Percentiles rank a stretch among this genome's conserved stretches.
These are phyloP conservation scores for Cecidostiba fungosa DNA, from an alignment of 2,888 invertebrate species.

Conservation along the genomic window DNA sequence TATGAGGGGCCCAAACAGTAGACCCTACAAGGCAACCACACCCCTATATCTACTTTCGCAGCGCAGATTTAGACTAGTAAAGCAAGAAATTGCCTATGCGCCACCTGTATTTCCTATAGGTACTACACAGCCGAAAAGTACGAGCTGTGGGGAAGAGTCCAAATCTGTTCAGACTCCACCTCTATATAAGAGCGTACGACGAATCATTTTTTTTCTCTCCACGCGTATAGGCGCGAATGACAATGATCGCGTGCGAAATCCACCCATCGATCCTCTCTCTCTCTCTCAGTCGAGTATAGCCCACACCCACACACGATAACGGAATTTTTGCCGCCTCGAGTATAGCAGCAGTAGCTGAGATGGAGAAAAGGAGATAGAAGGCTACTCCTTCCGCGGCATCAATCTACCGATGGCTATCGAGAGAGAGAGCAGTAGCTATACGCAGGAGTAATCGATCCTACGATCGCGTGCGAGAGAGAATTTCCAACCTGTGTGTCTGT, in stretches of 20 bases:
- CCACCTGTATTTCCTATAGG: too few relatives aligned
- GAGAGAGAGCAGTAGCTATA: not conserved
- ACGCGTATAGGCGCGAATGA: not conserved
- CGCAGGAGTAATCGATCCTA: conserved; percentile 49
- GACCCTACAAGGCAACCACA: too few relatives aligned
- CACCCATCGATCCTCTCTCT: not conserved
- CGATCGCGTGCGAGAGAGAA: conserved; percentile 41
- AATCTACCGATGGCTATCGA: conserved; percentile 61
- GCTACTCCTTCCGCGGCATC: conserved; percentile 57
- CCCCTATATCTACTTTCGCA: too few relatives aligned
- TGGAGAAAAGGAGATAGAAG: conserved; percentile 43
- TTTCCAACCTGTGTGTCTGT: not conserved
- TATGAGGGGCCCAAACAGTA: too few relatives aligned
- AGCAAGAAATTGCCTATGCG: too few relatives aligned
- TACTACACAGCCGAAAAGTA: too few relatives aligned
- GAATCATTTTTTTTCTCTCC: too few relatives aligned
- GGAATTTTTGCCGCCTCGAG: conserved; percentile 15
- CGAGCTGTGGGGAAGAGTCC: too few relatives aligned
- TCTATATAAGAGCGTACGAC: too few relatives aligned
- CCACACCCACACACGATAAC: not conserved
- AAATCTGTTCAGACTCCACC: too few relatives aligned
- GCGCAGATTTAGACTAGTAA: too few relatives aligned
- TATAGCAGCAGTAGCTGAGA: conserved; percentile 12
- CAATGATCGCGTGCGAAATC: conserved; percentile 39
- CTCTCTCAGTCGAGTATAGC: not conserved